A percentile compares a stretch with the other conserved stretches of the same genome.
phyloP scores from a whole-genome alignment of 2,797 vertebrate genomes.

The Xiphorhynchus erythropygius region DNA sequence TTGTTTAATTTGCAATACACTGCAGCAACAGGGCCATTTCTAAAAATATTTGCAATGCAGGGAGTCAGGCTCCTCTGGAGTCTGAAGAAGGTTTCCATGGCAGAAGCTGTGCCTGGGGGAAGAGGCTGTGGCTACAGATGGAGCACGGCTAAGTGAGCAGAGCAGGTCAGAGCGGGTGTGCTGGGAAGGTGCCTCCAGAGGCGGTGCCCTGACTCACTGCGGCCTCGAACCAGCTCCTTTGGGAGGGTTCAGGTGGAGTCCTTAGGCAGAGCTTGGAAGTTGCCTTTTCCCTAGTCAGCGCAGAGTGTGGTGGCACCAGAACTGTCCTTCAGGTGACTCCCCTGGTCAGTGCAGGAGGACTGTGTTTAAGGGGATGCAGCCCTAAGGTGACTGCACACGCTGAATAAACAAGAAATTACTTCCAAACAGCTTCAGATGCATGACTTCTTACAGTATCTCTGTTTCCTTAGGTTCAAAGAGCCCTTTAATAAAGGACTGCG shows the following conservation, averaged over 20 bases:
- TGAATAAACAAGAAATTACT: background rate
- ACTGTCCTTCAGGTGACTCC: background rate
- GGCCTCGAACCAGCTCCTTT: fast-evolving
- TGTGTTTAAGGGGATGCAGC: background rate
- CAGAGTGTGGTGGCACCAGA: background rate
- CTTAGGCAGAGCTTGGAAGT: background rate
- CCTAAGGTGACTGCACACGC: background rate
- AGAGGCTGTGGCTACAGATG: background rate
- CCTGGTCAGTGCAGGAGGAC: fast-evolving
- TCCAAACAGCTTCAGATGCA: background rate
- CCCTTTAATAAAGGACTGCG: background rate
- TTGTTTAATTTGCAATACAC: background rate
- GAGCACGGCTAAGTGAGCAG: background rate
- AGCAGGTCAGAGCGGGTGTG: background rate
- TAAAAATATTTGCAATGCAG: background rate
- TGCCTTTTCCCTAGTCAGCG: fast-evolving
- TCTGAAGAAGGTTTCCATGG: background rate
- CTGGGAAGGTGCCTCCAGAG: background rate
- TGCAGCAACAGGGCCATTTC: background rate
- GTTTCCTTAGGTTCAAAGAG: background rate
- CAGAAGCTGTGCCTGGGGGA: background rate
- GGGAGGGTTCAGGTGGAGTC: background rate
- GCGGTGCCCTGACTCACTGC: background rate
- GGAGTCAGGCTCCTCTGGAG: background rate
- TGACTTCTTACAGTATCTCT: background rate